Evolutionary conservation across 2,113 vertebrate species (phyloP).

Genomic region (Martes martes): DNA sequence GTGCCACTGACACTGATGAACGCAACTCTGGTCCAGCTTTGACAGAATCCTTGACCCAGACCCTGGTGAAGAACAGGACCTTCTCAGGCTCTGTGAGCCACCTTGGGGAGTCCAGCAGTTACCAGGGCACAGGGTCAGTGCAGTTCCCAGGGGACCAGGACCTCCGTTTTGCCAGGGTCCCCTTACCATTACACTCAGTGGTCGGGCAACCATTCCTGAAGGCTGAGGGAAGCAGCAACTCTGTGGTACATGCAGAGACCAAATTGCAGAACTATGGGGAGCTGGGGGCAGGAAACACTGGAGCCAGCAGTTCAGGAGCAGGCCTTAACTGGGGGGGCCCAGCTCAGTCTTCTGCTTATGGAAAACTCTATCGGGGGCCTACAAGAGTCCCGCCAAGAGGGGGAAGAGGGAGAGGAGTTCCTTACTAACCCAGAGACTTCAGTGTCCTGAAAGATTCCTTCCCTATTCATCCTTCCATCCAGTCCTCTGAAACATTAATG

Average conservation of each 20-base stretch:
- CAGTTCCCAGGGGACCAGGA: conserved; percentile 98
- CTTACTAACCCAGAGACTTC: conserved; percentile 80
- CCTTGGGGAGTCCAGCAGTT: conserved; percentile 84
- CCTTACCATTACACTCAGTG: conserved; percentile 78
- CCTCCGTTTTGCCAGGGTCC: conserved; percentile 90
- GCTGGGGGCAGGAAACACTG: conserved; percentile 75
- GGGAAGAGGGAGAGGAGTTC: conserved; percentile 84
- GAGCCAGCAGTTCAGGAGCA: conserved; percentile 78
- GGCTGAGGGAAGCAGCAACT: conserved; percentile 84
- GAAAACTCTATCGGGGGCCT: conserved; percentile 81
- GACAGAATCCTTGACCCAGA: conserved; percentile 81
- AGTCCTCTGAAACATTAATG: conserved; percentile 72
- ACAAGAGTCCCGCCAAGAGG: conserved; percentile 83
- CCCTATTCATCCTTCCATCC: conserved; percentile 68
- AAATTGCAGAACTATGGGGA: conserved; percentile 81
- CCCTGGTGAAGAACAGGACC: conserved; percentile 87
- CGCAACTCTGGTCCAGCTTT: conserved; percentile 79
- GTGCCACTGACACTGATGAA: conserved; percentile 81
- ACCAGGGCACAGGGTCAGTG: conserved; percentile 86
- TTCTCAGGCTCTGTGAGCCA: conserved; percentile 87
- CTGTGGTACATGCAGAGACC: conserved; percentile 82
- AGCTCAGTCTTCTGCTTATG: conserved; percentile 80
- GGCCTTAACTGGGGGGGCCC: conserved; percentile 81
- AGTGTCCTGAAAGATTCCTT: conserved; percentile 58
- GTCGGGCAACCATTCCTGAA: conserved; percentile 81